Evolutionary conservation across 2,888 invertebrate genomes (phyloP).

Genomic region (Limnephilus rhombicus): DNA sequence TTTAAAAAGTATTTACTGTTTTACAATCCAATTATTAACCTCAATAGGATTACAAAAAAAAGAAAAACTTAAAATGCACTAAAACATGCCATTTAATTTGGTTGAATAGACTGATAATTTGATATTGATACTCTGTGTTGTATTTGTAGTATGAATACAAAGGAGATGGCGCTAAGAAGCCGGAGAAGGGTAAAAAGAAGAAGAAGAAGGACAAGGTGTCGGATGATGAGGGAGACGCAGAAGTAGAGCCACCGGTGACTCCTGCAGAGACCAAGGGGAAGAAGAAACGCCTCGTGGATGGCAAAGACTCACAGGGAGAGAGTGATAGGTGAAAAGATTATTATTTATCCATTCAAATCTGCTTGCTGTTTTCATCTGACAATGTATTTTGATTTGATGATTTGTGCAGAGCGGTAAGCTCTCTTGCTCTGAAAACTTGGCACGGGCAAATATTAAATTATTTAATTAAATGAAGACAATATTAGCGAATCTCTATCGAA

Average conservation of each 20-base stretch:
- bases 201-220: constrained; percentile 90
- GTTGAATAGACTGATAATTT: not conserved
- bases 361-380: not conserved
- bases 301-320: constrained; percentile 57
- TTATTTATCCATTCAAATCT: constrained; percentile 28
- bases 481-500: no score
- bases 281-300: constrained; percentile 3
- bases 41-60: no score
- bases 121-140: not conserved
- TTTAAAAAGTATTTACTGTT: no score
- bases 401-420: not conserved
- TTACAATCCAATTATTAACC: no score
- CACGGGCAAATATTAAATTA: not conserved
- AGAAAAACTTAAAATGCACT: not conserved
- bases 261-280: constrained; percentile 34
- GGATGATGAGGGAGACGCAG: constrained; percentile 80
- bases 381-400: not conserved
- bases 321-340: constrained; percentile 55
- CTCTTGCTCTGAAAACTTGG: not conserved
- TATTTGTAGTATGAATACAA: constrained; percentile 88
- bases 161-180: constrained; percentile 78
- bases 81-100: no score
- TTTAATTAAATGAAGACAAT: no score
- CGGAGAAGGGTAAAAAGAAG: constrained; percentile 84
- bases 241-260: constrained; percentile 61